Evolutionary conservation across 2,797 vertebrate species (phyloP), one percentile per base, ranked within the genome.

Genomic region (Vespertilio murinus): DNA sequence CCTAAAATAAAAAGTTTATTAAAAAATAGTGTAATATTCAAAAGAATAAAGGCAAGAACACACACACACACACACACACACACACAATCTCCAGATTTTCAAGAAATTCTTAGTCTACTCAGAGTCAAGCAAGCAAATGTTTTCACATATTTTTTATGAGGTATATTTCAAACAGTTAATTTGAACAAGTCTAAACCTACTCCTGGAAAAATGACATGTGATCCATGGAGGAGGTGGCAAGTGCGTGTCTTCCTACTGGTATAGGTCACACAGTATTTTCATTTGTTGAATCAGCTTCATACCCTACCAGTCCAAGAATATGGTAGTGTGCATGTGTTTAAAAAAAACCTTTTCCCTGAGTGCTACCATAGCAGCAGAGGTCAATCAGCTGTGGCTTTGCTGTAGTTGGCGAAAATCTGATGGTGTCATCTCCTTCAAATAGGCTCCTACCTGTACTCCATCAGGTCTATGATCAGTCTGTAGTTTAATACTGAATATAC

Each of bases 31-130:
- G 7, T 65, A 54, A 30, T 87, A 28, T 30, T 12, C 40, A 85
- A 79, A 95, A 79, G 23, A 40, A 90, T 90, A 13, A 92, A 86
- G 33, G 35, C 74, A 89, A 93, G 85, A n/a, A 45, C 33, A 71
- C 11, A 69, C 1, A 69, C 12, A 59, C 16, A 92, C 6, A 86
- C 23, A 91, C n/a, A 78, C 23, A 91, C n/a, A 78, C 5, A 69
- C 5, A 47, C 45, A 47, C 10, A 42, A 2, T 35, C 35, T 79
- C 22, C 30, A 79, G n/a, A 69, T 33, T 75, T 17, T 89, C 56
- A 75, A 85, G 40, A 91, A 87, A 86, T 74, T 59, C 91, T 73
- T 4, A 45, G 12, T 74, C 61, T 80, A 79, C 42, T 65, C 12
- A 82, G 77, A 85, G 83, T 11, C 59, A 40, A 64, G 33, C 16